A percentile compares a stretch with the other conserved stretches of the same genome.
These are phyloP conservation scores for Marmota monax DNA, from an alignment of 2,113 vertebrate genomes.

Conservation along the genomic window DNA sequence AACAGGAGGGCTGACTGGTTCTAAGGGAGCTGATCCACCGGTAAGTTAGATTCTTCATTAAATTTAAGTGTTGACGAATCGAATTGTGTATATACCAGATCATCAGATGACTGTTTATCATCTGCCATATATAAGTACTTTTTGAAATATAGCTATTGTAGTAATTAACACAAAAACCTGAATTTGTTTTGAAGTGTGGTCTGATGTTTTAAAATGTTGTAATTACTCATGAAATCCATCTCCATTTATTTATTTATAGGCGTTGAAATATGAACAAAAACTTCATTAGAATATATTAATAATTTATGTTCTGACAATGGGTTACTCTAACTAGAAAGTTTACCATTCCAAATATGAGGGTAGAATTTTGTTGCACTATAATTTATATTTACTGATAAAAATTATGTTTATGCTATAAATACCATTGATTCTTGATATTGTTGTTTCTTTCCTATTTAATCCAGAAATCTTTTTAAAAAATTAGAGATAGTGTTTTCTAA, in stretches of 20 bases:
- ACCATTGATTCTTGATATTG: neutral
- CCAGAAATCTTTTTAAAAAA: neutral
- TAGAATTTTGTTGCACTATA: neutral
- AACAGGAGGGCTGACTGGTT: slow-evolving; percentile 83
- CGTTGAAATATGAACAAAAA: neutral
- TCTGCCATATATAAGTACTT: neutral
- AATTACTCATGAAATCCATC: slow-evolving; percentile 1
- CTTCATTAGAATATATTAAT: neutral
- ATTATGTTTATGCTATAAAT: neutral
- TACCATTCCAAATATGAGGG: neutral
- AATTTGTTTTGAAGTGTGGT: neutral
- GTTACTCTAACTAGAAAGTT: neutral
- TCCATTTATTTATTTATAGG: neutral
- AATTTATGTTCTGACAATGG: neutral
- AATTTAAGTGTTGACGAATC: slow-evolving; percentile 54
- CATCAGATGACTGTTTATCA: neutral
- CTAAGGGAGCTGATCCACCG: slow-evolving; percentile 83
- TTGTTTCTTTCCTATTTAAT: slow-evolving; percentile 14
- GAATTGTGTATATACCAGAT: neutral
- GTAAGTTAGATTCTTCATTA: slow-evolving; percentile 81
- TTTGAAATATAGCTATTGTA: neutral
- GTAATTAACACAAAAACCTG: slow-evolving; percentile 8
- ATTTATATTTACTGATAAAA: slow-evolving; percentile 44
- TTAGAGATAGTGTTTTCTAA: neutral
- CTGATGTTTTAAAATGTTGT: slow-evolving; percentile 7